Evolutionary conservation across 1,140 invertebrate species (phyloP).

Genomic region (Chironomus striatipennis): DNA sequence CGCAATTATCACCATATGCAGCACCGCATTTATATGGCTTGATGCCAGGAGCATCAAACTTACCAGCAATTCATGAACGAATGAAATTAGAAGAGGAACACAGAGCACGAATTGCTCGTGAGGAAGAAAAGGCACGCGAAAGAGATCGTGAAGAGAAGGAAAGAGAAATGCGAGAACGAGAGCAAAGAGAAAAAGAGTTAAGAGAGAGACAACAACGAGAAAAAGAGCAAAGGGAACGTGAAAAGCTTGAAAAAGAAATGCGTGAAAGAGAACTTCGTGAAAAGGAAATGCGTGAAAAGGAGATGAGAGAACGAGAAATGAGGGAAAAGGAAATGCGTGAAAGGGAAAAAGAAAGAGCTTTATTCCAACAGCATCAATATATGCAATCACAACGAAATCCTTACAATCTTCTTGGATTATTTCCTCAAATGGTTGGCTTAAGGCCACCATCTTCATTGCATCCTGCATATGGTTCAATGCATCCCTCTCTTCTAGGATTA

Average conservation of each 20-base stretch:
- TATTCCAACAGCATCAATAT: slow-evolving; percentile 27
- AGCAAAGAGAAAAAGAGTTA: slow-evolving; percentile 44
- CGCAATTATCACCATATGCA: slow-evolving; percentile 46
- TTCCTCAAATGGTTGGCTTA: slow-evolving; percentile 5
- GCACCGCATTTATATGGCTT: slow-evolving; percentile 47
- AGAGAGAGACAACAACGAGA: slow-evolving; percentile 36
- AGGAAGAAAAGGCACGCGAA: slow-evolving; percentile 45
- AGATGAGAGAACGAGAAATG: slow-evolving; percentile 34
- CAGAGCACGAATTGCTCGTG: slow-evolving; percentile 46
- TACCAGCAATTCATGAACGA: slow-evolving; percentile 51
- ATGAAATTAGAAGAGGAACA: slow-evolving; percentile 60
- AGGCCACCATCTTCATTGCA: neutral
- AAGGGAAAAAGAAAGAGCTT: slow-evolving; percentile 26
- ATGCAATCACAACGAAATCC: slow-evolving; percentile 28
- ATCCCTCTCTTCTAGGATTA: neutral
- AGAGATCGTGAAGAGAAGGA: slow-evolving; percentile 43
- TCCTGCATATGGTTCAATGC: slow-evolving; percentile 8
- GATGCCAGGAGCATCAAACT: slow-evolving; percentile 45
- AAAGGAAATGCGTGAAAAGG: slow-evolving; percentile 32
- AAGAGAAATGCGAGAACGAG: slow-evolving; percentile 42
- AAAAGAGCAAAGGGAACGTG: slow-evolving; percentile 38
- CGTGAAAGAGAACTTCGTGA: slow-evolving; percentile 38
- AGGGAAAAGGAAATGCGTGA: slow-evolving; percentile 33
- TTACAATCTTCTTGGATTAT: neutral
- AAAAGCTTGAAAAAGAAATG: slow-evolving; percentile 37